Base-by-base conservation (phyloP, 2,113 vertebrate species). In the Anarhynchus alexandrinus region DNA sequence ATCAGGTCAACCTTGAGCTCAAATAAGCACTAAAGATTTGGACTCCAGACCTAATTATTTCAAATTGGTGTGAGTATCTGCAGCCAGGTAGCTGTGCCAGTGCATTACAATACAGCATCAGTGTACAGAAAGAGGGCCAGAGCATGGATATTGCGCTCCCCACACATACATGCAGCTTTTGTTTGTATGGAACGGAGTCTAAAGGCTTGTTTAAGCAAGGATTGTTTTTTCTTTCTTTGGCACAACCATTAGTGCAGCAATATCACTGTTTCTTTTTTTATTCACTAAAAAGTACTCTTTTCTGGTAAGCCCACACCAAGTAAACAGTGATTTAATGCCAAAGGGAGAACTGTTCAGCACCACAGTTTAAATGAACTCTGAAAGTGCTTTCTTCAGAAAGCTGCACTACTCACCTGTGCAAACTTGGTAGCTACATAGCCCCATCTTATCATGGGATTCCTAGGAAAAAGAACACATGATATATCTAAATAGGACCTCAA, bases 401-500 rank as follows among this genome's bases (percentile, higher is more conserved):
- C 54, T 83, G n/a, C 25, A 58, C 66, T 71, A 94, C 88, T 91
- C 97, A 99, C 99, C 99, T 99, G 99, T 85, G 98, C 98, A 96
- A 99, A 98, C 89, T 99, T 99, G 80, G 98, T 98, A 90, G 98
- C 98, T 70, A 99, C 99, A 42, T 99, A 99, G 84, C 99, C 82
- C 99, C 99, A 99, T 95, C 99, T 98, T 97, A 99, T 98, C 4
- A 78, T 96, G 26, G 99, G 99, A 94, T 98, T 99, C 96, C 99
- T 99, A 95, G 21, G 96, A 93, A 86, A 79, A 76, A 65, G 83
- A 90, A 70, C 36, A 17, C 32, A 76, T 11, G 25, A 18, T 19
- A 59, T 1, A 92, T 19, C 17, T 55, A 52, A 70, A 40, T 1
- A 82, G 23, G 19, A 70, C 11, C 57, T 67, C 47, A 45, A 64